Percentiles rank a stretch among this genome's conserved stretches.
Evolutionary conservation across 1,140 invertebrate genomes (phyloP).

Genomic region (Agrilus planipennis): DNA sequence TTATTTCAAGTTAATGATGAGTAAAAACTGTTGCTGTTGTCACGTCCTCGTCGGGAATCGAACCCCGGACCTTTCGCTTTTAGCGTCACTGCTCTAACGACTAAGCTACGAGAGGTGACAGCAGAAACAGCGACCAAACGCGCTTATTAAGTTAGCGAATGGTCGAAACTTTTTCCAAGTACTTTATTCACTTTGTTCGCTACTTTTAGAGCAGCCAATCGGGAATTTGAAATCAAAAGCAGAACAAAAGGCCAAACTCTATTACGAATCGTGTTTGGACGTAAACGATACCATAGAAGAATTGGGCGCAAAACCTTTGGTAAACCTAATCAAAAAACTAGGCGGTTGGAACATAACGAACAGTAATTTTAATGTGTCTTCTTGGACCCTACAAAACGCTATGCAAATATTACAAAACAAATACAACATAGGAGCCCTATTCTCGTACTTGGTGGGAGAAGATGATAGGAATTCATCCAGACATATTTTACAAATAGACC

Average conservation of each 20-base stretch:
- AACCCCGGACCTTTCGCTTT: too few relatives aligned
- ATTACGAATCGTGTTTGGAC: slow-evolving; percentile 90
- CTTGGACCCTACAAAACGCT: slow-evolving; percentile 65
- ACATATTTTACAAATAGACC: slow-evolving; percentile 85
- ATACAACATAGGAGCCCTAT: slow-evolving; percentile 80
- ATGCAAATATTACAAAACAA: slow-evolving; percentile 74
- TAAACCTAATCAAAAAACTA: slow-evolving; percentile 56
- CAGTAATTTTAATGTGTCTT: slow-evolving; percentile 42
- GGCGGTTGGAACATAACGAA: slow-evolving; percentile 67
- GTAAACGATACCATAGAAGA: slow-evolving; percentile 81
- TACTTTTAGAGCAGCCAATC: slow-evolving; percentile 42
- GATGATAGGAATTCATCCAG: slow-evolving; percentile 84
- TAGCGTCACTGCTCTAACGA: too few relatives aligned
- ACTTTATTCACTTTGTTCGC: not conserved
- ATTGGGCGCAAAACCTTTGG: slow-evolving; percentile 66
- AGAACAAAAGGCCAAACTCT: slow-evolving; percentile 79
- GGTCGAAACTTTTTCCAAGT: too few relatives aligned
- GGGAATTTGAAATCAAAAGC: slow-evolving; percentile 58
- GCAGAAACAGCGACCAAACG: too few relatives aligned
- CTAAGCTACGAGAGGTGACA: too few relatives aligned
- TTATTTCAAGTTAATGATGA: too few relatives aligned
- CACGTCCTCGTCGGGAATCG: too few relatives aligned
- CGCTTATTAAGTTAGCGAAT: too few relatives aligned
- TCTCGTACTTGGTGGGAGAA: slow-evolving; percentile 83
- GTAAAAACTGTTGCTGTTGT: too few relatives aligned